Evolutionary conservation across 2,113 vertebrate genomes (phyloP).

Genomic region (Diphyllodes magnificus): DNA sequence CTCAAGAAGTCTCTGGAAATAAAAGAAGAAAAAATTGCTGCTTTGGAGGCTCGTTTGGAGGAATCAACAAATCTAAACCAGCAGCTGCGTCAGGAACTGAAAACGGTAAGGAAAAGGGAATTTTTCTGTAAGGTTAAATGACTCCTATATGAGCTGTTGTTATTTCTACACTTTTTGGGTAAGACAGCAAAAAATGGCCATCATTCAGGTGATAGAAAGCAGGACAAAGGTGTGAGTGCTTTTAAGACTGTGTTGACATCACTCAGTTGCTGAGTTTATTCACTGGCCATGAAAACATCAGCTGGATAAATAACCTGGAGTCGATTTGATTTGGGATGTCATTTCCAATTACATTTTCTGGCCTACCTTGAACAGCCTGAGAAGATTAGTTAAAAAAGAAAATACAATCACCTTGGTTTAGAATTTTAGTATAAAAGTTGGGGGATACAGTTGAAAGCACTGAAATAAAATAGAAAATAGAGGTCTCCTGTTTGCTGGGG

Average conservation of each 20-base stretch:
- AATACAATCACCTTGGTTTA: not conserved
- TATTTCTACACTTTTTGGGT: not conserved
- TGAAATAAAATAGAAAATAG: not conserved
- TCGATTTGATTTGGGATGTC: not conserved
- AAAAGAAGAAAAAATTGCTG: conserved; percentile 97
- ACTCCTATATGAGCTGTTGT: not conserved
- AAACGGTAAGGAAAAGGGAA: conserved; percentile 78
- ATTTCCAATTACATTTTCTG: not conserved
- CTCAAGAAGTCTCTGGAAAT: conserved; percentile 96
- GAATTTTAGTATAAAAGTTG: not conserved
- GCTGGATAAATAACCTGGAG: not conserved
- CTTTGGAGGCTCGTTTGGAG: conserved; percentile 94
- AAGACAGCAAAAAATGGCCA: not conserved
- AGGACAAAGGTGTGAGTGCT: not conserved
- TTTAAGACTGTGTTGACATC: not conserved
- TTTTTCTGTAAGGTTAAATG: not conserved
- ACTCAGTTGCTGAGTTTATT: not conserved
- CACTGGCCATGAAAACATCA: not conserved
- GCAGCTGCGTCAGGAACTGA: conserved; percentile 95
- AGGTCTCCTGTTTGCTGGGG: not conserved
- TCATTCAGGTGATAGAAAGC: not conserved
- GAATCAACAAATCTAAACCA: conserved; percentile 97
- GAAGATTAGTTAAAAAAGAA: not conserved
- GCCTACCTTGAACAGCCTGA: not conserved
- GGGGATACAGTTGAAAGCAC: not conserved